Evolutionary conservation across 2,888 invertebrate species (phyloP), one percentile per base, ranked within the genome.

Genomic region (Brachyopa scutellaris): DNA sequence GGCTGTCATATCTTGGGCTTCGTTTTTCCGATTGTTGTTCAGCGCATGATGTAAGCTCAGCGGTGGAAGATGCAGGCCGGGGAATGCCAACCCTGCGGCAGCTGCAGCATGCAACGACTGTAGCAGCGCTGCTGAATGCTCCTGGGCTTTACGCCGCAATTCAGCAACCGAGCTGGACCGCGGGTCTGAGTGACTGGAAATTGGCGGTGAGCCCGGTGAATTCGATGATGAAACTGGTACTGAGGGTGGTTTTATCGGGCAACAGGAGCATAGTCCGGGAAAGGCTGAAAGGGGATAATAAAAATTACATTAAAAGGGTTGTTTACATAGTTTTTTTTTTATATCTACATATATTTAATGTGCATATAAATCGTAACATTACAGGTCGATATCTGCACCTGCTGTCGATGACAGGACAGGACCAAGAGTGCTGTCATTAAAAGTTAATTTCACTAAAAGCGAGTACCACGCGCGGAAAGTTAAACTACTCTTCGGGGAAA

Each of bases 101-200:
- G 93, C 89, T 90, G 90, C 88, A 89, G 91, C 85, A 85, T 95
- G 95, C 51, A 95, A 90, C 33, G 94, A 94, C 88, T 95, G 95
- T 59, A 95, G 90, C 19, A 97, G 91, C 0, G 97, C 97, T 0
- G 98, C 97, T 0, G 97, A 96, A 90, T 98, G 98, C 88, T 98
- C 98, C 90, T 98, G 97, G 0, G 98, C 98, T 89, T 97, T 97
- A 62, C 98, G 93, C 5, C 98, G 92, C 42, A 98, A 92, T 87
- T 98, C 98, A 0, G 97, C 97, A 15, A 98, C 97, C 90, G 97
- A 97, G 86, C 95, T 95, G 3, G 95, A 95, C 36, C 96, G 93
- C 33, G 95, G 95, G 88, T 96, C 95, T 42, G 86, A 78, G 36
- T 85, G 76, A 57, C 66, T 79, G 40, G 87, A 85, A 29, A 88